Evolutionary conservation across 2,888 invertebrate genomes (phyloP), one percentile per base, ranked within the genome.

Genomic region (Terebella lapidaria): DNA sequence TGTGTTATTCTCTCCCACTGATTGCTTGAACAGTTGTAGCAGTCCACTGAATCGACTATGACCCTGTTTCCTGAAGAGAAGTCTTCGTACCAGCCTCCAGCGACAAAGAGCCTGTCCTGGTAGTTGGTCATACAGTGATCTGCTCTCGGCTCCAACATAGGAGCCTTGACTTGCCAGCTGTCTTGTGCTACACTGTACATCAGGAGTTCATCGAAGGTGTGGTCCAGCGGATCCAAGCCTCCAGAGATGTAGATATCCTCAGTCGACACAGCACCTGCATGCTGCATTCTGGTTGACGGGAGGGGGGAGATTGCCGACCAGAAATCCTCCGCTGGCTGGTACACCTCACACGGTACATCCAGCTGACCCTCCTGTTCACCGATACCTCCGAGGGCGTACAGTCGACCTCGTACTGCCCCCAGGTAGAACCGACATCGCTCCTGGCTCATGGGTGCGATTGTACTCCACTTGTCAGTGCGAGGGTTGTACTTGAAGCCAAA

Each of bases 401-500:
- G 64, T 52, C 66, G 67, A 26, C 66, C 66, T 20, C 61, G 63
- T 3, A 72, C 65, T 3, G 69, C 67, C 25, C 71, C 74, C 3
- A 76, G 68, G 46, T 69, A 72, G 58, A 76, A 74, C 3, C 87
- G 81, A 29, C 64, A 61, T 25, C 64, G 45, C 25, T 61, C 64
- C 10, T 59, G 59, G 20, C 53, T 84, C 84, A 88, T 85, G 15
- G 87, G 86, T 2, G 87, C 85, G 72, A 88, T 87, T 3, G 86
- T 87, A 3, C 83, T 83, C 89, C 89, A 89, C 64, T 85, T 84
- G 70, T 87, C 84, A 27, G 82, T 64, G 27, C 84, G 78, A 0
- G 88, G 87, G 68, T 84, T 84, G 69, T 86, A 87, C 3, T 86
- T 84, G 74, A 88, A 88, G 0, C 88, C 88, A 74, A 87, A 88